Evolutionary conservation across 1,140 invertebrate genomes (phyloP), one percentile per base, ranked within the genome.

Genomic region (Triops longicaudatus): DNA sequence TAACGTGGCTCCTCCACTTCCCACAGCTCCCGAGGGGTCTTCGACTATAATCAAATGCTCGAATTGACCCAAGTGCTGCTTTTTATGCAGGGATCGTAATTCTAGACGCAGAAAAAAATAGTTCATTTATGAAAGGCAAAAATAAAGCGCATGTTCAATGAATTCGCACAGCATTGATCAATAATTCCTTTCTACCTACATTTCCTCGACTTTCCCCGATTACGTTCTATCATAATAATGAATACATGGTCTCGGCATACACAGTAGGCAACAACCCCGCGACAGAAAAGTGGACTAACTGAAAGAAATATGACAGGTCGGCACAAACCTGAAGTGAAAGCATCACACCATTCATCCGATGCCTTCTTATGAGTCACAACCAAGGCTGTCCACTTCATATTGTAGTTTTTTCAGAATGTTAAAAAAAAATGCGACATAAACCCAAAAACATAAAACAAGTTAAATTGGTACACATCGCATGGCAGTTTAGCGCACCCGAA

Each of bases 1-100:
- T 14, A 88, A 80, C 9, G 87, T 87, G 14, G 86, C 87, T 28
- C 86, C 86, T 43, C 87, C 87, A 82, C 86, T 87, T 3, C 86
- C 86, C 43, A 87, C 83, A 76, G 83, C 81, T 22, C 31, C 76
- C 6, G 22, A 17, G 14, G 50, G 50, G 22, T 63, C 50, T 14
- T 63, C 50, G 50, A 63, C 50, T 63, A 63, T 1, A 9, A 63
- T 63, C 50, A 63, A 63, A 11, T 63, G 50, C 3, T 22, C 14
- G 50, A 63, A 63, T 5, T 63, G 50, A 0, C 50, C 50, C 50
- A 63, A 63, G 6, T 63, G 50, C n/a, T 63, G 14, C 22, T 63
- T 63, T 11, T 63, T 63, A 9, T 63, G 50, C 22, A 63, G 14
- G 50, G 22, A 63, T 63, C 22, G 50, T 9, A 63, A 22, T 22